A percentile compares a stretch with the other conserved stretches of the same genome.
phyloP scores from a whole-genome alignment of 1,140 invertebrate genomes.

The Diachasma alloeum region DNA sequence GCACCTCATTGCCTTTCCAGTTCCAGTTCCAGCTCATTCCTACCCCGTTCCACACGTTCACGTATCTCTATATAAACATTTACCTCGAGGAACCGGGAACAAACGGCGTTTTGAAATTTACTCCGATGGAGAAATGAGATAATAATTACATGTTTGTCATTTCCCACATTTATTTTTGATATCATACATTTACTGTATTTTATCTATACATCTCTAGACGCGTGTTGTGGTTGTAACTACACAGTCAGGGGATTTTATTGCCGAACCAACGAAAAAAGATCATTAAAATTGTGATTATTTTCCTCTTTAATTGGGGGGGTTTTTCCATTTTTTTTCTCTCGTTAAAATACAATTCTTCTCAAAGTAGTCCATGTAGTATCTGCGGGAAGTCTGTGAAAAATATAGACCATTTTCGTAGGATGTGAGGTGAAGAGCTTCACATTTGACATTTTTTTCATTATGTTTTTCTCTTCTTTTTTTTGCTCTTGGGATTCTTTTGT shows the following conservation, averaged over 20 bases:
- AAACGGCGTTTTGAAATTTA: not conserved
- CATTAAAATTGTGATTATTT: not conserved
- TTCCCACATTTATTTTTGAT: constrained; percentile 27
- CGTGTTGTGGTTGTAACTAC: not conserved
- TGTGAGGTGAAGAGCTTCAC: not conserved
- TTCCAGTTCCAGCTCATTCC: not conserved
- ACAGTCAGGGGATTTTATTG: constrained; percentile 7
- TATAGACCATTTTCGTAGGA: not conserved
- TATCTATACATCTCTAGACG: constrained; percentile 6
- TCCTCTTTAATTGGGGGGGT: not conserved
- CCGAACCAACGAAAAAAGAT: constrained; percentile 4
- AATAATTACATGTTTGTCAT: constrained; percentile 4
- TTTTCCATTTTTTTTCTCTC: not conserved
- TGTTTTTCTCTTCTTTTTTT: not conserved
- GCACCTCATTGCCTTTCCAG: not conserved
- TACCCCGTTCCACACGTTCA: not conserved
- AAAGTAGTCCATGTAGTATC: not conserved
- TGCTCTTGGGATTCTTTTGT: not conserved
- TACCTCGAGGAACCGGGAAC: not conserved
- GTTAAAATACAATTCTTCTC: not conserved
- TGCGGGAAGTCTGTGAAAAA: not conserved
- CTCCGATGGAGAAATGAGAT: not conserved
- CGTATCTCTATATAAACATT: not conserved
- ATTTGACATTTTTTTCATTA: not conserved
- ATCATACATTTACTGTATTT: constrained; percentile 27